Base-by-base conservation (phyloP, 2,797 vertebrate genomes). In the Australoheros facetus region DNA sequence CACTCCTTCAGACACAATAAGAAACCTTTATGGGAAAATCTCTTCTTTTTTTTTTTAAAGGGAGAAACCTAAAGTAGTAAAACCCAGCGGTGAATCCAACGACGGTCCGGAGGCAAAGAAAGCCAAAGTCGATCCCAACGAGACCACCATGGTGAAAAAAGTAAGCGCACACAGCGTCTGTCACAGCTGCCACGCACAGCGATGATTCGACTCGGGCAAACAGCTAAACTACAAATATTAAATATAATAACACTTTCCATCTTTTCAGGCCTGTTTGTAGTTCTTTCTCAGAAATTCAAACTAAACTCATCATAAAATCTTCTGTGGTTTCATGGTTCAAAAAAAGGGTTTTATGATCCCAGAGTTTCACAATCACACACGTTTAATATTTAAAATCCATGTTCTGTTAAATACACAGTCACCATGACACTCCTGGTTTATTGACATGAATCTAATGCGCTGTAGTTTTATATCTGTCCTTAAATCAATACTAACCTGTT, bases 91-190 rank as follows among this genome's bases (percentile, higher is more conserved):
- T 5, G 93, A 95, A 0, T 59, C 95, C 12, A 95, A 95, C 28
- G 97, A 97, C 0, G 97, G 96, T 0, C 97, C 97, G 0, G 96
- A 97, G 21, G 90, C 96, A 16, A 99, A 99, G 88, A 98, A 96
- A 87, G 91, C 95, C 30, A 97, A 96, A 91, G 78, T 97, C 0
- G 97, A 98, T 55, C 91, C 95, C 0, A 93, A 93, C 0, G 97
- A 98, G 88, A 98, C 97, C 55, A 95, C 92, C 78, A 95, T 99
- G 96, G 95, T 98, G 80, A 99, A 99, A 90, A 99, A 98, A 94
- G 98, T 98, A 10, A 1, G 54, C 21, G 14, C 9, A 5, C 7
- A 32, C 3, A 7, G 9, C 30, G 17, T 5, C 2, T 32, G 32
- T 16, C 26, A 32, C 64, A 48, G 42, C 26, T 1, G 62, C 10